Base-by-base conservation (phyloP, 2,888 invertebrate species). In the Bombylius major region DNA sequence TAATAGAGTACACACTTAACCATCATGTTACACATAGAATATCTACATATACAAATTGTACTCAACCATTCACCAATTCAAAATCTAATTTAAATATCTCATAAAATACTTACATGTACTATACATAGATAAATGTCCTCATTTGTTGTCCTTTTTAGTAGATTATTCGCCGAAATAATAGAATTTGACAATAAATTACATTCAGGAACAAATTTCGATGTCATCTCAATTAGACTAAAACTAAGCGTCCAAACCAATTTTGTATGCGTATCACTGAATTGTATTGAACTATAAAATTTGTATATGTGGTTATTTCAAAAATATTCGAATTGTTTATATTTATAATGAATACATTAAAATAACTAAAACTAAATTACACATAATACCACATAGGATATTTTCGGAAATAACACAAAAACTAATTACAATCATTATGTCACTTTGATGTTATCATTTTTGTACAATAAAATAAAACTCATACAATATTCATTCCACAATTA, bases 141-240 rank as follows among this genome's bases (percentile, higher is more conserved):
- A 64, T 74, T 67, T 63, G 65, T 64, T 66, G 72, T 70, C 57
- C 66, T 66, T 59, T 75, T 73, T 47, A 79, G 71, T 60, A 79
- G 69, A 57, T 75, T 75, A 63, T 80, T 76, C 36, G 81, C 81
- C 50, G 78, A 71, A 65, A 81, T 79, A 61, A 84, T 71, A 49
- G 81, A 78, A 55, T 77, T 78, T 31, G 78, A 75, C 55, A 79
- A 73, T 65, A 80, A 75, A 71, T 80, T 79, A 49, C 77, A 73
- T 61, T 81, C 82, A 53, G 79, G 74, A 60, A 80, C 80, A 54
- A 78, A 76, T 65, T 86, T 84, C 60, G 83, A 81, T 44, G 84
- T 76, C 67, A 83, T 82, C 72, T 89, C 89, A 64, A 88, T 76
- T 58, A 89, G 73, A 71, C 84, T 87, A 72, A 88, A 88, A 52